These are phyloP conservation scores for Furcula furcula DNA, from an alignment of 2,888 invertebrate genomes.

Conservation along the genomic window DNA sequence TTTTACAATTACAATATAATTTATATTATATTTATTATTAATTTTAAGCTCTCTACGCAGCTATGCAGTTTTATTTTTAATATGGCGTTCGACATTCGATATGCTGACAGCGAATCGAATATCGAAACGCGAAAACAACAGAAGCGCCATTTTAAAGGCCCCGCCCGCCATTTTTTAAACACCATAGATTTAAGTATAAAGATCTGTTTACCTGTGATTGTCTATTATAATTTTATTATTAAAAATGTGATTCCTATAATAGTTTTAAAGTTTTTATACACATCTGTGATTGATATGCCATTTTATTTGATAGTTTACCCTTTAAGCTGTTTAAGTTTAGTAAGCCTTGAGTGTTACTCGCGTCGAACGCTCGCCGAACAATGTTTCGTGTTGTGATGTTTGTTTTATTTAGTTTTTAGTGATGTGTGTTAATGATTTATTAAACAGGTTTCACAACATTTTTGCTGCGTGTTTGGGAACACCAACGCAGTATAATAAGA, in stretches of 20 bases:
- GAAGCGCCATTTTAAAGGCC: constrained; percentile 15
- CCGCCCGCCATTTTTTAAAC: constrained; percentile 37
- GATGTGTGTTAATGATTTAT: constrained; percentile 24
- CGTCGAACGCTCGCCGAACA: constrained; percentile 6
- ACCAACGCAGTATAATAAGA: too few species aligned
- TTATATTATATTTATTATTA: constrained; percentile 36
- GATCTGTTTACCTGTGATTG: constrained; percentile 73
- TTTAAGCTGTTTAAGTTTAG: constrained; percentile 56
- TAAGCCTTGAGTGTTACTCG: constrained; percentile 50
- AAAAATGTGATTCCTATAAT: constrained; percentile 60
- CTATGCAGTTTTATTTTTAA: constrained; percentile 52
- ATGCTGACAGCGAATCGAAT: background rate
- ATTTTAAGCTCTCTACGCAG: constrained; percentile 45
- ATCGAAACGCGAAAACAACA: constrained; percentile 17
- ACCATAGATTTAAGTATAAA: constrained; percentile 63
- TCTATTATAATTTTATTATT: constrained; percentile 62
- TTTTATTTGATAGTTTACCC: constrained; percentile 50
- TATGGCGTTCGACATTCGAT: constrained; percentile 17
- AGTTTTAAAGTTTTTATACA: constrained; percentile 58
- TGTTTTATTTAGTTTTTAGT: constrained; percentile 34
- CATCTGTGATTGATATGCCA: constrained; percentile 75
- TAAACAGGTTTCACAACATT: constrained; percentile 7
- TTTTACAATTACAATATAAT: constrained; percentile 44
- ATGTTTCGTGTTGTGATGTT: constrained; percentile 35
- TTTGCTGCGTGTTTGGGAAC: too few species aligned